Evolutionary conservation across 2,888 invertebrate species (phyloP).

Genomic region (Dynastes maya): DNA sequence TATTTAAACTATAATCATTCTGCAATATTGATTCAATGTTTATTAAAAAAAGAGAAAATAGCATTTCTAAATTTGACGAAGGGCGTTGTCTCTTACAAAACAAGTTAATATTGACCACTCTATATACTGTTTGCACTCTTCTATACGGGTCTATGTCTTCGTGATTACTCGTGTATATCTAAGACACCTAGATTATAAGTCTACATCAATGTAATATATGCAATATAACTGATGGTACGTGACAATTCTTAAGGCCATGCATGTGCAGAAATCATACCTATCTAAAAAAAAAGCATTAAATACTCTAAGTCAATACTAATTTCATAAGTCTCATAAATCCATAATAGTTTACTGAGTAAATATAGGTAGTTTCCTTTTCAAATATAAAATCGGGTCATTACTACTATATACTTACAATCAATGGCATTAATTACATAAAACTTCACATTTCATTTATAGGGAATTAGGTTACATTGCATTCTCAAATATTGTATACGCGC

Average conservation of each 20-base stretch:
- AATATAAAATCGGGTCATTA: conserved; percentile 25
- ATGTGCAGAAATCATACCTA: neutral
- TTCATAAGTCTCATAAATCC: conserved; percentile 7
- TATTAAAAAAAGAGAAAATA: no score
- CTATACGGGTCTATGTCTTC: no score
- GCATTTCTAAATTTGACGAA: no score
- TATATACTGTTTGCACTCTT: no score
- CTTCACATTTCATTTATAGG: conserved; percentile 19
- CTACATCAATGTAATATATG: neutral
- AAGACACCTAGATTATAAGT: no score
- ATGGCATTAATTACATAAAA: neutral
- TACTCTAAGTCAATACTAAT: neutral
- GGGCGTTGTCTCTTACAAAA: no score
- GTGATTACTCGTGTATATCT: no score
- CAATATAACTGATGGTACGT: neutral
- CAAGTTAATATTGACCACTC: no score
- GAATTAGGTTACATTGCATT: conserved; percentile 35
- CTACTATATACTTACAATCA: neutral
- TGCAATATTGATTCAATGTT: no score
- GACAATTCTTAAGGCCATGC: neutral
- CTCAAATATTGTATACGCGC: neutral
- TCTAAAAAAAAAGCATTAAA: no score
- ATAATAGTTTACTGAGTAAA: neutral
- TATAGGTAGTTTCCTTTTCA: neutral
- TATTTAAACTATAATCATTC: no score